phyloP scores from a whole-genome alignment of 2,888 invertebrate genomes.

The Octodonta nipae region DNA sequence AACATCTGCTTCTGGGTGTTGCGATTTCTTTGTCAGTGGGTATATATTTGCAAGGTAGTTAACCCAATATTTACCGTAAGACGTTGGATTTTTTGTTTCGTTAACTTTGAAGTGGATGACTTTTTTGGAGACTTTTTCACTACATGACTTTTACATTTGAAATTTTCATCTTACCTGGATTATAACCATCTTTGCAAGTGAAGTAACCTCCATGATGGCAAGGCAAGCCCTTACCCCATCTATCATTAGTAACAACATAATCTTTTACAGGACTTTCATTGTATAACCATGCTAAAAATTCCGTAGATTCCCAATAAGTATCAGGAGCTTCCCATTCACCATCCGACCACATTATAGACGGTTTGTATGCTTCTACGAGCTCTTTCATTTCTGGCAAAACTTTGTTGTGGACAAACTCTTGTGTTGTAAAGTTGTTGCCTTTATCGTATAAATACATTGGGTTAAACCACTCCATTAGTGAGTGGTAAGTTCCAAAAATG shows the following conservation, averaged over 20 bases:
- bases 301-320: slow-evolving; percentile 70
- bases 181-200: slow-evolving; percentile 72
- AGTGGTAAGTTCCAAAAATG: slow-evolving; percentile 74
- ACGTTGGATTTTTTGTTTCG: no score
- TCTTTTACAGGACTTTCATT: slow-evolving; percentile 83
- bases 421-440: slow-evolving; percentile 45
- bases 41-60: no score
- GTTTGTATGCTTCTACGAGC: slow-evolving; percentile 51
- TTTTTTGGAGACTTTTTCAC: no score
- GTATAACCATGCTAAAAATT: slow-evolving; percentile 85
- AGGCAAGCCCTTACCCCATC: slow-evolving; percentile 71
- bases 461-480: slow-evolving; percentile 78
- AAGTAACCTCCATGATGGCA: slow-evolving; percentile 84
- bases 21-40: no score
- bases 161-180: slow-evolving; percentile 54
- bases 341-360: slow-evolving; percentile 82
- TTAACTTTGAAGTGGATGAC: no score
- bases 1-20: no score
- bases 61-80: no score
- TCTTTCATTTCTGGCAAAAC: slow-evolving; percentile 72
- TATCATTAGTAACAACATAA: slow-evolving; percentile 81
- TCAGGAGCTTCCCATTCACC: slow-evolving; percentile 86
- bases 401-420: slow-evolving; percentile 56
- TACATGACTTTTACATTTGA: no score
- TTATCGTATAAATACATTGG: slow-evolving; percentile 66